Evolutionary conservation across 2,113 vertebrate species (phyloP), one percentile per base, ranked within the genome.

Genomic region (Lepus timidus): DNA sequence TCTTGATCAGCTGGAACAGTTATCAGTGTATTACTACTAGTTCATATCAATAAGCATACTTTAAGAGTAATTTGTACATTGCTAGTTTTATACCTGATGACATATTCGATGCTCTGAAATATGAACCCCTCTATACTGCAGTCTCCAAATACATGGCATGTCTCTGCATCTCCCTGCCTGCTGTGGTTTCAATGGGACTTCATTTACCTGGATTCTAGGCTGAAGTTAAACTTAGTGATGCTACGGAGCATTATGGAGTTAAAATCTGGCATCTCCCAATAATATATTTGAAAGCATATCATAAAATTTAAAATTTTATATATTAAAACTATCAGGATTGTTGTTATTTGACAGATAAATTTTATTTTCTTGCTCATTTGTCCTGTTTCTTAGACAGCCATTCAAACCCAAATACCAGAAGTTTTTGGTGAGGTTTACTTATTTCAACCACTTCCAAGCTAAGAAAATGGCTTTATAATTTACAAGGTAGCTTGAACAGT

Each of bases 201-300:
- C 55, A 58, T 81, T 87, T 76, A 84, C 0, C 64, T 92, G 27
- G 49, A 25, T 84, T 29, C 80, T 14, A 82, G 13, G 61, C 51
- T 85, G 62, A 91, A 89, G 74, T 76, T 36, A 64, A 33, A 70
- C 23, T 64, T 92, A 49, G 81, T 61, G 27, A 61, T 39, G 4
- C 20, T 67, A 25, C 12, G 19, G 51, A 83, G 22, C 7, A 71
- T 73, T 90, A 25, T 73, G 5, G 55, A 81, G 14, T 85, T 81
- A 44, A 91, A 23, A 85, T 51, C 55, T 81, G 22, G n/a, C 29
- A 81, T 73, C 67, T 62, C 25, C 9, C 4, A 73, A 9, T 39
- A 74, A 79, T 49, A 33, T 91, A 80, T 81, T 82, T 94, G 16
- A 94, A 94, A 93, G 20, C 25, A 55, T 68, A 85, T 67, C 49